Percentiles rank a stretch among this genome's conserved stretches.
Conservation (phyloP, 2,888 invertebrate genomes). For the Drosophila fungiperda region DNA sequence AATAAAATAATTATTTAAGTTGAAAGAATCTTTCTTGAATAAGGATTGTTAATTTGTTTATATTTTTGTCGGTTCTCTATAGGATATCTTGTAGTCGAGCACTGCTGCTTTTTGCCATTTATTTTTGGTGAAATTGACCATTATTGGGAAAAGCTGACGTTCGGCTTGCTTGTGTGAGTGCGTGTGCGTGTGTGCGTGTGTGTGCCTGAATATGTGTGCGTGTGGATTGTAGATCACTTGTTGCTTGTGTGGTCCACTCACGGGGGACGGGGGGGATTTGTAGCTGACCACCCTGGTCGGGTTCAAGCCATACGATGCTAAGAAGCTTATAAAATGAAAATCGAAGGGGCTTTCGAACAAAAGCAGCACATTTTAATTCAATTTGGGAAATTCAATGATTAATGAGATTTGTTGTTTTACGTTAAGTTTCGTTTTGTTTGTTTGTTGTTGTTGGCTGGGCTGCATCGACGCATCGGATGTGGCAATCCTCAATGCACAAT, state of each 20-base stretch:
- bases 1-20: not conserved
- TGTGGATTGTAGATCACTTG: conserved; percentile 1
- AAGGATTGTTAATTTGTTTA: not conserved
- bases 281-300: conserved; percentile 41
- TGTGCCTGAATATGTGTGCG: not conserved
- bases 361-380: conserved; percentile 20
- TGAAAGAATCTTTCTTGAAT: not conserved
- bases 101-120: not conserved
- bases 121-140: conserved; percentile 1
- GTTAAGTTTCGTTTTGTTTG: conserved; percentile 6
- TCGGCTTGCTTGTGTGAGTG: not conserved
- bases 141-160: conserved; percentile 3
- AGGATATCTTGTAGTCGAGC: not conserved
- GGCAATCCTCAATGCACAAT: conserved; percentile 36
- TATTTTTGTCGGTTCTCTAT: not conserved
- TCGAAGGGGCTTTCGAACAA: conserved; percentile 23
- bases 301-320: conserved; percentile 16
- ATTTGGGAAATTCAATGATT: conserved; percentile 47
- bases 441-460: conserved; percentile 15
- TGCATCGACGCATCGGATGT: conserved; percentile 57
- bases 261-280: conserved; percentile 10
- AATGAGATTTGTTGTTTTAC: conserved; percentile 23
- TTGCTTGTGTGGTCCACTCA: conserved; percentile 49
- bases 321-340: conserved; percentile 42
- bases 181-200: not conserved